Evolutionary conservation across 1,140 invertebrate genomes (phyloP).

Genomic region (Leptoteleia sp.): DNA sequence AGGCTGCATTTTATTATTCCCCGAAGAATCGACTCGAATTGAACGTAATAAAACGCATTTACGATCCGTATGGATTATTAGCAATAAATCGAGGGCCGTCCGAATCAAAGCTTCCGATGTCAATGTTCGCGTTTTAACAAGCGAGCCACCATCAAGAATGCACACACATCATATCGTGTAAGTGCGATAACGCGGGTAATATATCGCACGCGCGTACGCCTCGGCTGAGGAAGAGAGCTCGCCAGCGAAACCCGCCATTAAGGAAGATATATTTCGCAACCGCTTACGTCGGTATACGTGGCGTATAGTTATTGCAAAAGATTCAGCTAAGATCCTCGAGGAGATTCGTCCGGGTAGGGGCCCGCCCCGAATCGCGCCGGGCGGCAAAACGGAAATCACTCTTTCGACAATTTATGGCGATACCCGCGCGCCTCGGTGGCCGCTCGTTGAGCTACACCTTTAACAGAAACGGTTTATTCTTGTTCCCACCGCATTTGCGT

Average conservation of each 20-base stretch:
- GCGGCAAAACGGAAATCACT: constrained; percentile 67
- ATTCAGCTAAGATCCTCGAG: constrained; percentile 64
- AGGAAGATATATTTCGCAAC: constrained; percentile 71
- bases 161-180: constrained; percentile 59
- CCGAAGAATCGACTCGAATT: constrained; percentile 31
- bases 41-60: constrained; percentile 42
- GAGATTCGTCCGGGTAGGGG: constrained; percentile 45
- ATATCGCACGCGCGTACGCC: constrained; percentile 62
- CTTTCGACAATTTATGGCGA: constrained; percentile 65
- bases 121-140: constrained; percentile 45
- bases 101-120: constrained; percentile 43
- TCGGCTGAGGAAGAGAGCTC: constrained; percentile 40
- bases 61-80: constrained; percentile 37
- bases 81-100: constrained; percentile 42
- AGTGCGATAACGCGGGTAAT: constrained; percentile 57
- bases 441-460: constrained; percentile 44
- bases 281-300: constrained; percentile 52
- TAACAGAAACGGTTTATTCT: constrained; percentile 58
- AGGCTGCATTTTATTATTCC: constrained; percentile 35
- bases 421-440: constrained; percentile 17
- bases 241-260: constrained; percentile 68
- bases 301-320: constrained; percentile 66
- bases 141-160: constrained; percentile 45
- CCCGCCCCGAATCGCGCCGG: constrained; percentile 64
- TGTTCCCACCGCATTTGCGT: constrained; percentile 51